Conservation (phyloP, 2,113 vertebrate genomes). For the Sinocyclocheilus anophthalmus region DNA sequence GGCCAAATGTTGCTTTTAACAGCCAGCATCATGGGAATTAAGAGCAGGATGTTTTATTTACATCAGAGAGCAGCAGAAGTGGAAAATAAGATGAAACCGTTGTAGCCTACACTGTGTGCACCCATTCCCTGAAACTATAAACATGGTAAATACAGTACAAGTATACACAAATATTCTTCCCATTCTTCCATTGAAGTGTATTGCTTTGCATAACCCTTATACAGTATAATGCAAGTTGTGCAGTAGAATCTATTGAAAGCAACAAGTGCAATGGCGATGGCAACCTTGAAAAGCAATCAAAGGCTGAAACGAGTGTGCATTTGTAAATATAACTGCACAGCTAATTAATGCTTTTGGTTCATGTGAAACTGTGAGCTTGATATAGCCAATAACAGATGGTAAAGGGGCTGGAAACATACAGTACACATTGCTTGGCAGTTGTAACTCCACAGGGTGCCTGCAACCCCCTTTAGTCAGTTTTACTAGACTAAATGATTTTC, state of each 20-base stretch:
- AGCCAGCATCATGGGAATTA: constrained; percentile 16
- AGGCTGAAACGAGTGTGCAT: not conserved
- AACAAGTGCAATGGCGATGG: not conserved
- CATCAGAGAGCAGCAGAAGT: not conserved
- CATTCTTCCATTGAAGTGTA: not conserved
- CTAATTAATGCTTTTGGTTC: constrained; percentile 24
- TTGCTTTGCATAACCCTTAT: not conserved
- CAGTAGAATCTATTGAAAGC: not conserved
- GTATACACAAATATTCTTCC: not conserved
- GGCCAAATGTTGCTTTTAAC: constrained; percentile 33
- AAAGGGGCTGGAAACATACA: constrained; percentile 1
- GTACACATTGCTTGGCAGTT: constrained; percentile 5
- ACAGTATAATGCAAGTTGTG: not conserved
- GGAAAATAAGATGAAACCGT: not conserved
- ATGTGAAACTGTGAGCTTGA: constrained; percentile 34
- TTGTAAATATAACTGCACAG: constrained; percentile 26
- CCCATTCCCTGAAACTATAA: not conserved
- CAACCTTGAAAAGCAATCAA: not conserved
- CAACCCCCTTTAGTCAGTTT: not conserved
- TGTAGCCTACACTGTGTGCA: not conserved
- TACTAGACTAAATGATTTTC: not conserved
- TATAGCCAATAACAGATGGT: constrained; percentile 29
- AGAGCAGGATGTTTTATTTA: constrained; percentile 21
- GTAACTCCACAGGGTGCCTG: not conserved
- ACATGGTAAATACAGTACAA: not conserved